phyloP scores from a whole-genome alignment of 2,888 invertebrate genomes.

The Phorcus lineatus region DNA sequence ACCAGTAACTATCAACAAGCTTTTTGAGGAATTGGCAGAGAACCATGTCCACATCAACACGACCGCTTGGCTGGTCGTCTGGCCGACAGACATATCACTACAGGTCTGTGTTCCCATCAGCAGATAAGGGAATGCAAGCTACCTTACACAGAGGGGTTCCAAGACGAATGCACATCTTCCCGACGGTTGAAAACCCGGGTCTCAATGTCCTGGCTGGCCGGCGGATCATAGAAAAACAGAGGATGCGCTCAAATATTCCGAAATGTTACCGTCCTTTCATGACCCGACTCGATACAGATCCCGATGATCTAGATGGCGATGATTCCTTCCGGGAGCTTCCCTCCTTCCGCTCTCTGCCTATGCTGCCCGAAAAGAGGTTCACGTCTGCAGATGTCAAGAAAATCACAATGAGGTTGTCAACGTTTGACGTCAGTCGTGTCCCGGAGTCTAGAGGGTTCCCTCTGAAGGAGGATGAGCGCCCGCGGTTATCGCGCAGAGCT shows the following conservation, averaged over 20 bases:
- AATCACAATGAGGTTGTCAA: slow-evolving; percentile 35
- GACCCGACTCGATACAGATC: not conserved
- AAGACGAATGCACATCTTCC: not conserved
- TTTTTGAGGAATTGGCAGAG: too few relatives aligned
- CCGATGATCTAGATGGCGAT: not conserved
- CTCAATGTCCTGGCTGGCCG: slow-evolving; percentile 2
- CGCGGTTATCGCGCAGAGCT: not conserved
- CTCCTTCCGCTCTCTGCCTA: slow-evolving; percentile 15
- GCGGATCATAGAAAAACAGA: not conserved
- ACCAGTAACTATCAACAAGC: too few relatives aligned
- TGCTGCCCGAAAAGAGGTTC: slow-evolving; percentile 34
- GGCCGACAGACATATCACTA: slow-evolving; percentile 17
- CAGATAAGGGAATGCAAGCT: slow-evolving; percentile 34
- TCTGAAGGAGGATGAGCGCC: not conserved
- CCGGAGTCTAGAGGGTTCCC: slow-evolving; percentile 9
- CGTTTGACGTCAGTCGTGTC: slow-evolving; percentile 32
- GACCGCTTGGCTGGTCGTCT: slow-evolving; percentile 15
- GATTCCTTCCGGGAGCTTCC: not conserved
- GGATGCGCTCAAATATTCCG: not conserved
- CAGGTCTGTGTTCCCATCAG: slow-evolving; percentile 29
- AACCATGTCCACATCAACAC: not conserved
- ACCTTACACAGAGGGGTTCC: slow-evolving; percentile 27
- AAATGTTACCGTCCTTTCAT: slow-evolving; percentile 11
- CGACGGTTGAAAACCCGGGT: not conserved
- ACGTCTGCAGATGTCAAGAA: slow-evolving; percentile 32